phyloP scores from a whole-genome alignment of 2,797 vertebrate species.

The Malurus leucopterus region DNA sequence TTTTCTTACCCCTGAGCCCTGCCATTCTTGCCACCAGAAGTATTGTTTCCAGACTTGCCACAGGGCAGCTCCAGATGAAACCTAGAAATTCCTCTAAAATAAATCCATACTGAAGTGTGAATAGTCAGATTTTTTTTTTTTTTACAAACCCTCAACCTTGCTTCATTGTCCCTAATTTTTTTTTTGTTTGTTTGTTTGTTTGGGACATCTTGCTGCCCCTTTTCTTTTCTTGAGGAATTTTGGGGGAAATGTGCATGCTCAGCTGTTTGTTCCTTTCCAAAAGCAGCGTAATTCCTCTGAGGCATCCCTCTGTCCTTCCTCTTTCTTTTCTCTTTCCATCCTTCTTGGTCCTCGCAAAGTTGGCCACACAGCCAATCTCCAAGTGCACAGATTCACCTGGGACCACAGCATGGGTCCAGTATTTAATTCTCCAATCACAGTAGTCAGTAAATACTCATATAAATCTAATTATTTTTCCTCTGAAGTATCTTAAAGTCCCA shows the following conservation, averaged over 20 bases:
- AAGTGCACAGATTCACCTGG: not conserved
- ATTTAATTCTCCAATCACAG: not conserved
- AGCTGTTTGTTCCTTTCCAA: not conserved
- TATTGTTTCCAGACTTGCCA: not conserved
- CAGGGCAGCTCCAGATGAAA: not conserved
- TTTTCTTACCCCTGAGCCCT: not conserved
- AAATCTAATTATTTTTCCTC: not conserved
- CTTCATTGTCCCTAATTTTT: not conserved
- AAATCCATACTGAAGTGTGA: not conserved
- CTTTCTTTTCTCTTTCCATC: not conserved
- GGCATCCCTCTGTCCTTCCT: not conserved
- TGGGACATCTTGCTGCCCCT: not conserved
- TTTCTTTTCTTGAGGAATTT: not conserved
- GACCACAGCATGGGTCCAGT: fast-evolving
- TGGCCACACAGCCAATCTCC: not conserved
- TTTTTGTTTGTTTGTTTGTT: not conserved
- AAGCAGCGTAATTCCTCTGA: not conserved
- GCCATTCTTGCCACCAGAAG: not conserved
- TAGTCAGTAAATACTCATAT: not conserved
- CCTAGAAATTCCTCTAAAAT: not conserved
- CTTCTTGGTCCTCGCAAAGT: not conserved
- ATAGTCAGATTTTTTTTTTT: not conserved
- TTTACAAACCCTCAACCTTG: not conserved
- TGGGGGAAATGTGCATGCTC: not conserved
- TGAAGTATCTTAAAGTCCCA: not conserved